Base-by-base conservation (phyloP, 1,140 invertebrate genomes). In the Drosophila varians region DNA sequence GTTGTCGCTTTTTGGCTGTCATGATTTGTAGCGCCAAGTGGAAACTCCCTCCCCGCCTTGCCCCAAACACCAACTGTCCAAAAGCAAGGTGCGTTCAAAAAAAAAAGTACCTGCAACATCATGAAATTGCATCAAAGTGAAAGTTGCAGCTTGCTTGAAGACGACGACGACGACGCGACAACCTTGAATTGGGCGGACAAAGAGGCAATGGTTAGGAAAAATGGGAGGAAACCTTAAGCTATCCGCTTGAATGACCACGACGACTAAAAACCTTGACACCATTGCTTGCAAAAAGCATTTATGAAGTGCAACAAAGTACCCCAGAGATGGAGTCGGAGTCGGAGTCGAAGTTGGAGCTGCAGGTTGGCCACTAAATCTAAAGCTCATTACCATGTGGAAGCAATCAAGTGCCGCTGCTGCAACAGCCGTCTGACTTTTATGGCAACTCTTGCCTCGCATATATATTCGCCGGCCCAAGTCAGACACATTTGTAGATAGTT, bases 401-500 rank as follows among this genome's bases (percentile, higher is more conserved):
- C 77, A 76, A 76, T 86, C 80, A 79, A 60, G 12, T 55, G 57
- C 14, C 38, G 47, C 28, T 31, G 40, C 36, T 64, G 58, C 43
- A 49, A 26, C 34, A 16, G 46, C 53, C 34, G 66, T 71, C 69
- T 61, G 56, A 58, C 56, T 76, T 76, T 75, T 74, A 74, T 65
- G 71, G 52, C 71, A 55, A 55, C 48, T 65, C 40, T 34, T 74
- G 70, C 38, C 51, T 34, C 48, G 70, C 31, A 54, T 61, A 36
- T 53, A 36, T 72, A 53, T 43, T 21, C 16, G 46, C 45, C 34
- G 54, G 52, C 68, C 60, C 53, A 48, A 57, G 40, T 60, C 58
- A 58, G 74, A 73, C 75, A 82, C 73, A 87, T 77, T 87, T 76
- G 83, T 82, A 88, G 82, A 82, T 88, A 82, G 83, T 68, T 74